Conservation (phyloP, 1,140 invertebrate genomes). For the Achatina immaculata region DNA sequence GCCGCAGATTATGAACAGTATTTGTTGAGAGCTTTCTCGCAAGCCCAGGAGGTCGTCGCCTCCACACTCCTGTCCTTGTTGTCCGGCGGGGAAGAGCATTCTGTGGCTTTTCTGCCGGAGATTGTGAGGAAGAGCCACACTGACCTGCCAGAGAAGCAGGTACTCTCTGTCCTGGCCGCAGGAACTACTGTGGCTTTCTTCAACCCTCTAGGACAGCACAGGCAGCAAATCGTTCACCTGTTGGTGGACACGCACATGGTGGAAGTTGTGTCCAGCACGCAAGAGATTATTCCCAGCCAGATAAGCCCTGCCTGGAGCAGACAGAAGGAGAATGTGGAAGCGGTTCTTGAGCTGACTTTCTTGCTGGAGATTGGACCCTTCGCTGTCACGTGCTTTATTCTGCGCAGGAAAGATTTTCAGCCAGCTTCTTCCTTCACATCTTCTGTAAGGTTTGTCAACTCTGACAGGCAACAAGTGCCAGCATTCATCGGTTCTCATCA, state of each 20-base stretch:
- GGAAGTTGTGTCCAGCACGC: conserved; percentile 44
- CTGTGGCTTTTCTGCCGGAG: conserved; percentile 52
- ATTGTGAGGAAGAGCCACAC: conserved; percentile 40
- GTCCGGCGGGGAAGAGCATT: conserved; percentile 47
- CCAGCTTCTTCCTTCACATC: conserved; percentile 44
- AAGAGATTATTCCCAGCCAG: conserved; percentile 57
- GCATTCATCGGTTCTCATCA: conserved; percentile 47
- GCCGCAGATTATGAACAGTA: conserved; percentile 92
- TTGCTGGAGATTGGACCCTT: conserved; percentile 54
- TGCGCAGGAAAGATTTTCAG: conserved; percentile 42
- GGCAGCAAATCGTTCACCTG: conserved; percentile 54
- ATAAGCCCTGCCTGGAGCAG: conserved; percentile 59
- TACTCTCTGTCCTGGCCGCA: conserved; percentile 40
- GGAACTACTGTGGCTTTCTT: conserved; percentile 56
- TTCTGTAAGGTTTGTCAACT: conserved; percentile 51
- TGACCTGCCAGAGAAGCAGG: conserved; percentile 42
- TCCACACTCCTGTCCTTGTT: conserved; percentile 52
- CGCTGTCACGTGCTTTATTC: conserved; percentile 46
- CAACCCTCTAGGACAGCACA: conserved; percentile 57
- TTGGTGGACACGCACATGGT: conserved; percentile 44
- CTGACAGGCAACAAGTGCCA: conserved; percentile 46
- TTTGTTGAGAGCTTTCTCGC: conserved; percentile 69
- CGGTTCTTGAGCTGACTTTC: conserved; percentile 61
- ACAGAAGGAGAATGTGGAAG: conserved; percentile 38
- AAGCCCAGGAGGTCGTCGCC: conserved; percentile 54